Conservation (phyloP, 2,797 vertebrate species). For the Iguana delicatissima region DNA sequence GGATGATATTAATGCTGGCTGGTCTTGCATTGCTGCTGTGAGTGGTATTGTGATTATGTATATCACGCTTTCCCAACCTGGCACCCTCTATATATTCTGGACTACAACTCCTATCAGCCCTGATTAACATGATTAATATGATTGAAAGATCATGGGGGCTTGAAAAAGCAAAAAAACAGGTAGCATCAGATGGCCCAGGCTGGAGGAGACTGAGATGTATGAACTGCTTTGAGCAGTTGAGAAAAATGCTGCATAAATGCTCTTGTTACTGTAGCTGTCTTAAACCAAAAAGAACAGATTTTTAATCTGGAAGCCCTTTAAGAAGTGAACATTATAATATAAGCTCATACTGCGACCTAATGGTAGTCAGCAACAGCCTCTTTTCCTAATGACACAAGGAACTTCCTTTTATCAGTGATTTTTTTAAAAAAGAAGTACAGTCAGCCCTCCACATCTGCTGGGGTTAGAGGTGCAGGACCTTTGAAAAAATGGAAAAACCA, state of each 20-base stretch:
- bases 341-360: background rate
- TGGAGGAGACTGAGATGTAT: background rate
- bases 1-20: too few species aligned
- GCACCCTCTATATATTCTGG: too few species aligned
- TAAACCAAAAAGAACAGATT: background rate
- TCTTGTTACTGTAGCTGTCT: background rate
- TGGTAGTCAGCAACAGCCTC: background rate
- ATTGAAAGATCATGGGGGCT: too few species aligned
- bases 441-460: too few species aligned
- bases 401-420: background rate
- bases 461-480: too few species aligned
- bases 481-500: too few species aligned
- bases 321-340: background rate
- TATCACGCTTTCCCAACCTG: too few species aligned
- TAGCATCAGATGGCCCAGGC: background rate
- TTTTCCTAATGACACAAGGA: background rate
- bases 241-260: background rate
- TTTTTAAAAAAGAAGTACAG: background rate
- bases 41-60: too few species aligned
- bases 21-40: too few species aligned
- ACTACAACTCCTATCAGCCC: too few species aligned
- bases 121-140: too few species aligned
- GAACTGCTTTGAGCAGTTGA: background rate
- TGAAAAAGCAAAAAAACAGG: background rate
- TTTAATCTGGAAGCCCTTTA: background rate